Percentiles rank a stretch among this genome's conserved stretches.
phyloP scores from a whole-genome alignment of 2,797 vertebrate genomes.

The Oreonectes daqikongensis region DNA sequence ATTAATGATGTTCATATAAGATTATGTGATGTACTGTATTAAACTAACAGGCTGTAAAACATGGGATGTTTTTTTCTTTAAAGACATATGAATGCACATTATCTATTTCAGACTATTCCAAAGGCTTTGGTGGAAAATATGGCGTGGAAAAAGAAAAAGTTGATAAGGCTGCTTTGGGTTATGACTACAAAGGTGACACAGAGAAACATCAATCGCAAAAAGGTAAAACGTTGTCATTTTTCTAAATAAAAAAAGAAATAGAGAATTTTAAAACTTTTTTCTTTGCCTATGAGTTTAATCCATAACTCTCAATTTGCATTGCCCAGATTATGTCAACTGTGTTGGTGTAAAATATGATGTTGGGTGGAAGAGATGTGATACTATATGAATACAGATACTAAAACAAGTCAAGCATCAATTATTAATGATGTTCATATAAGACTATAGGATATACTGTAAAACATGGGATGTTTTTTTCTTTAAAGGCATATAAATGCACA shows the following conservation, averaged over 20 bases:
- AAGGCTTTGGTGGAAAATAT: constrained; percentile 89
- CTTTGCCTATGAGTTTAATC: not conserved
- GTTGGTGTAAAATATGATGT: constrained; percentile 87
- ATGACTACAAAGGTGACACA: constrained; percentile 76
- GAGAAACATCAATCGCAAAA: constrained; percentile 83
- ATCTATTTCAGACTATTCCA: constrained; percentile 81
- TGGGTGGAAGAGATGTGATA: constrained; percentile 77
- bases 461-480: not conserved
- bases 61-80: not conserved
- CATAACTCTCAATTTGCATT: not conserved
- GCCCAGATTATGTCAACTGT: constrained; percentile 83
- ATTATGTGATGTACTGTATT: too few species aligned
- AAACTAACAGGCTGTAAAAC: too few species aligned
- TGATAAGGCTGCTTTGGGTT: constrained; percentile 76
- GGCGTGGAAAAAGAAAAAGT: constrained; percentile 88
- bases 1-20: constrained; percentile 64
- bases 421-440: constrained; percentile 64
- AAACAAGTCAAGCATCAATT: constrained; percentile 75
- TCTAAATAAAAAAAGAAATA: too few species aligned
- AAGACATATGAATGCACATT: not conserved
- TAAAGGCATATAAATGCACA: not conserved
- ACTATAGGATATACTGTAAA: not conserved
- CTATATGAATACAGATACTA: constrained; percentile 67
- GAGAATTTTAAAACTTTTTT: too few species aligned
- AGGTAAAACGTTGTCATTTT: constrained; percentile 58